Conservation (phyloP, 2,888 invertebrate genomes). For the Sarcophaga variegata region DNA sequence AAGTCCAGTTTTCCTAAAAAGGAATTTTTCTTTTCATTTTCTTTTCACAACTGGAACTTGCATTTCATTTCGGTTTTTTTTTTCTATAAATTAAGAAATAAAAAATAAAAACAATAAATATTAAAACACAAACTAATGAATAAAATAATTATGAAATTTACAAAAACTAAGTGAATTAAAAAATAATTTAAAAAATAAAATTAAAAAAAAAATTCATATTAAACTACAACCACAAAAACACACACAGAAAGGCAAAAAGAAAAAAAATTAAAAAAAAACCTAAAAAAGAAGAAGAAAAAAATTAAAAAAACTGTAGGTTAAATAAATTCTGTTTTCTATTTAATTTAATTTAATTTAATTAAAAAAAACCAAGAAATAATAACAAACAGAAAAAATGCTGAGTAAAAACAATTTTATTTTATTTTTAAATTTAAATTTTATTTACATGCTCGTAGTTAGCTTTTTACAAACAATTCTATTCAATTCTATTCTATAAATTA, state of each 20-base stretch:
- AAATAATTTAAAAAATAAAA: conserved; percentile 45
- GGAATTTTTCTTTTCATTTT: background rate
- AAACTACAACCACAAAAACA: background rate
- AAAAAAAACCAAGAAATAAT: background rate
- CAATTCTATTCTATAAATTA: conserved; percentile 5
- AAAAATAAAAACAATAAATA: conserved; percentile 14
- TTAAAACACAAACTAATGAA: conserved; percentile 11
- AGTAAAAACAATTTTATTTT: background rate
- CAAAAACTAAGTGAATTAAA: conserved; percentile 54
- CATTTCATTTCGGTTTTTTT: conserved; percentile 48
- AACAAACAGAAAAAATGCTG: background rate
- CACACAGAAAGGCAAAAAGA: background rate
- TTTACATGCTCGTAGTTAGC: conserved; percentile 48
- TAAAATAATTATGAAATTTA: conserved; percentile 21
- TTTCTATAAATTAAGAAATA: background rate
- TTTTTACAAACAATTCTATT: conserved; percentile 3
- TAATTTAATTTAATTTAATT: conserved; percentile 37
- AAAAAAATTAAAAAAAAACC: background rate
- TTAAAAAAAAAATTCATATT: background rate
- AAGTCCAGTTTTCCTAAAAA: conserved; percentile 52
- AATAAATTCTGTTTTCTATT: conserved; percentile 56
- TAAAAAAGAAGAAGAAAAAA: conserved; percentile 71
- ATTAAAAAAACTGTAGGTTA: conserved; percentile 70
- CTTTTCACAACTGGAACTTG: conserved; percentile 24
- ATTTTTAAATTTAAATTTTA: background rate